phyloP scores from a whole-genome alignment of 64 coral and sea anemone genomes.

The Porites lutea region DNA sequence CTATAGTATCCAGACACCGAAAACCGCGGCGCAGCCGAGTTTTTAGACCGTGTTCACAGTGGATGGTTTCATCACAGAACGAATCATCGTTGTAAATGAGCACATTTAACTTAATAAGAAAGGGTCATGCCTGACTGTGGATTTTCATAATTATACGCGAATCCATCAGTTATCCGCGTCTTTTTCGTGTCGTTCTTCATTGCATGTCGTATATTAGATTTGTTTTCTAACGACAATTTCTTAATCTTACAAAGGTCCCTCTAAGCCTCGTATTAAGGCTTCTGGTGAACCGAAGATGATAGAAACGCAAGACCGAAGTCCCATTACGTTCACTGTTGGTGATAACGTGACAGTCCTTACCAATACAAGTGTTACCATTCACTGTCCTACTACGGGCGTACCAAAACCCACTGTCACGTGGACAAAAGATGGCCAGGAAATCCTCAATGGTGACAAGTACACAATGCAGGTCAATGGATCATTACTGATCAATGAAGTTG shows the following conservation, averaged over 20 bases:
- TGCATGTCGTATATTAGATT: background rate
- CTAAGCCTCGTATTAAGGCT: constrained; percentile 11
- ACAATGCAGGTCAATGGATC: constrained; percentile 27
- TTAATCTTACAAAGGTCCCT: background rate
- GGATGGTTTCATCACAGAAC: too few species aligned
- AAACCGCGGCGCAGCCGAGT: too few species aligned
- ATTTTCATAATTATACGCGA: too few species aligned
- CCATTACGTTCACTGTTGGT: constrained; percentile 32
- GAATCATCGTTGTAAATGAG: too few species aligned
- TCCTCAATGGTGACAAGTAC: background rate
- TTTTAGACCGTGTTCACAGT: too few species aligned
- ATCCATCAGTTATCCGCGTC: too few species aligned
- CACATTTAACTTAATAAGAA: too few species aligned
- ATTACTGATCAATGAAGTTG: constrained; percentile 36
- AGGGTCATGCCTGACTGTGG: too few species aligned
- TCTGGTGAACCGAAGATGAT: constrained; percentile 9
- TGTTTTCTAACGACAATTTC: background rate
- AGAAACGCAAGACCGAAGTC: constrained; percentile 26
- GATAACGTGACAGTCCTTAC: constrained; percentile 51
- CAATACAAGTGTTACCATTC: constrained; percentile 64
- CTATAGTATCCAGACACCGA: too few species aligned
- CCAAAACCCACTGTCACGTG: constrained; percentile 51
- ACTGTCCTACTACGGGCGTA: constrained; percentile 24
- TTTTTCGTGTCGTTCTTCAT: background rate
- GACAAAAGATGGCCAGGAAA: constrained; percentile 52